phyloP scores from a whole-genome alignment of 2,113 vertebrate species.

The Catagonus wagneri region DNA sequence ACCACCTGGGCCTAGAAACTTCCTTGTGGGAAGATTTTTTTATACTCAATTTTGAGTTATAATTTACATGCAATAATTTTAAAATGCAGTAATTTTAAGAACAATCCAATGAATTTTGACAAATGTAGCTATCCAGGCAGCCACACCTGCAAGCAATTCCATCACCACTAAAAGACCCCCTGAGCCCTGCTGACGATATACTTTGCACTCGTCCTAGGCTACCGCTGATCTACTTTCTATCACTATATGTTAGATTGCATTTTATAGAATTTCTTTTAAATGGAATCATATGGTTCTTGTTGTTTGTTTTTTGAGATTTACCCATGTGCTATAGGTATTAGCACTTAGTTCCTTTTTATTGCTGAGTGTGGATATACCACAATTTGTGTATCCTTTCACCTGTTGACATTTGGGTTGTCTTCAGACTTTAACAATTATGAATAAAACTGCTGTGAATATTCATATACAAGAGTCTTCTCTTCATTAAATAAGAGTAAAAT shows the following conservation, averaged over 20 bases:
- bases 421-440: neutral
- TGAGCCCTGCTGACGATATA: neutral
- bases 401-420: slow-evolving; percentile 24
- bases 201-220: neutral
- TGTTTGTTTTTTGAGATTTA: neutral
- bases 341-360: slow-evolving; percentile 15
- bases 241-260: neutral
- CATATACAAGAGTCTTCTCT: neutral
- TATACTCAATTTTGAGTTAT: slow-evolving; percentile 41
- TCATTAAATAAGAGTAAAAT: slow-evolving; percentile 19
- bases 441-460: slow-evolving; percentile 29
- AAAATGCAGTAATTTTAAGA: slow-evolving; percentile 46
- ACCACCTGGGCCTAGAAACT: neutral
- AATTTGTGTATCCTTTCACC: slow-evolving; percentile 24
- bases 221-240: neutral
- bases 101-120: slow-evolving; percentile 11
- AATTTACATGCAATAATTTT: slow-evolving; percentile 37
- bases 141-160: neutral
- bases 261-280: slow-evolving; percentile 47
- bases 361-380: neutral
- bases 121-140: neutral
- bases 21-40: slow-evolving; percentile 34
- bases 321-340: neutral
- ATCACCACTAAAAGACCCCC: neutral
- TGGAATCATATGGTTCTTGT: neutral